Conservation (phyloP, 2,888 invertebrate species). For the Tetanocera ferruginea region DNA sequence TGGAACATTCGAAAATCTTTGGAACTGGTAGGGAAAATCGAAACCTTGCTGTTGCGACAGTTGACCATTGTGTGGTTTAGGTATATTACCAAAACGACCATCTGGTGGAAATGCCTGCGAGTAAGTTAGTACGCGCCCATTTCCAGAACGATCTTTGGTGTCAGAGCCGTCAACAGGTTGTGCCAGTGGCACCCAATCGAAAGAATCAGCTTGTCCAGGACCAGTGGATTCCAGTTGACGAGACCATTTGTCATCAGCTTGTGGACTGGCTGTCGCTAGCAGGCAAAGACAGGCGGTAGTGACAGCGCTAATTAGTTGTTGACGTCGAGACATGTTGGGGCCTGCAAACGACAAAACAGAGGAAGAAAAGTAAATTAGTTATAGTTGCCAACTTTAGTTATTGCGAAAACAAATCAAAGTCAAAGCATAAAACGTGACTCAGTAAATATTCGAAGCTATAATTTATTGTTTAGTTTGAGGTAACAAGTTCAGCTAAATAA, state of each 20-base stretch:
- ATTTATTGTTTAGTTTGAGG: not conserved
- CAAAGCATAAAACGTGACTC: not conserved
- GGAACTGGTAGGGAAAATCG: constrained; percentile 65
- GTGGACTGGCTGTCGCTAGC: constrained; percentile 47
- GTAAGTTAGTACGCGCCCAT: constrained; percentile 69
- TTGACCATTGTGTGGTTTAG: constrained; percentile 46
- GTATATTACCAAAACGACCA: constrained; percentile 62
- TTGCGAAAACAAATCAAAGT: not conserved
- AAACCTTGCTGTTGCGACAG: constrained; percentile 51
- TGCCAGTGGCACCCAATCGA: constrained; percentile 74
- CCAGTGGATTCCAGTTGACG: constrained; percentile 63
- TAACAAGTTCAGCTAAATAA: too few relatives aligned
- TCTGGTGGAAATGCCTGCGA: constrained; percentile 63
- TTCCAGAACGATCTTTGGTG: constrained; percentile 63
- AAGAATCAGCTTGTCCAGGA: constrained; percentile 56
- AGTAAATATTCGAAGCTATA: not conserved
- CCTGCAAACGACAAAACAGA: constrained; percentile 51
- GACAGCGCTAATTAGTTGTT: constrained; percentile 50
- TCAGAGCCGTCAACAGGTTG: constrained; percentile 60
- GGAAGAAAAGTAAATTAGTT: not conserved
- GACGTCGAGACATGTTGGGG: constrained; percentile 60
- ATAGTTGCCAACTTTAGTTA: not conserved
- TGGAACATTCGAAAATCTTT: constrained; percentile 57
- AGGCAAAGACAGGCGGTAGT: constrained; percentile 55
- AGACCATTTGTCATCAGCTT: constrained; percentile 64